phyloP scores from a whole-genome alignment of 2,888 invertebrate genomes.

The Hypselothyrea guttata region DNA sequence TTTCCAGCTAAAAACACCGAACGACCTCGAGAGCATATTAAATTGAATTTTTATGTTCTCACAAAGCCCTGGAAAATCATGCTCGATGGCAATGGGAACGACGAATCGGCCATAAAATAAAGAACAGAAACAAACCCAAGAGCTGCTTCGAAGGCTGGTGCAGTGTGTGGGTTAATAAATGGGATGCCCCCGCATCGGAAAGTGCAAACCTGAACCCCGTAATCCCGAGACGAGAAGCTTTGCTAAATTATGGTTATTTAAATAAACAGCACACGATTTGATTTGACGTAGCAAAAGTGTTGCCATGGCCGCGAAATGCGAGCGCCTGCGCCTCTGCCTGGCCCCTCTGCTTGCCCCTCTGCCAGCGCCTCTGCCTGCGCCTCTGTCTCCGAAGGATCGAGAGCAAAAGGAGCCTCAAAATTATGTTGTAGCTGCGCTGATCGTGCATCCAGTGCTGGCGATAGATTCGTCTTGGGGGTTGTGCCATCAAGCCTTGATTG shows the following conservation, averaged over 20 bases:
- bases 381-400: constrained; percentile 30
- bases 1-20: constrained; percentile 43
- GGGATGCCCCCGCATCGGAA: constrained; percentile 42
- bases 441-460: constrained; percentile 52
- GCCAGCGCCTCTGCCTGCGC: no score
- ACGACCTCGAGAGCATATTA: constrained; percentile 61
- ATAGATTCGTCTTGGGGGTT: constrained; percentile 64
- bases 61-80: constrained; percentile 64
- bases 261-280: constrained; percentile 82
- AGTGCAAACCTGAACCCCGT: neutral
- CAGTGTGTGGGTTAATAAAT: constrained; percentile 74
- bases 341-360: no score
- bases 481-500: constrained; percentile 81
- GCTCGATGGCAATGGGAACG: constrained; percentile 43
- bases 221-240: constrained; percentile 33
- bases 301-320: constrained; percentile 57
- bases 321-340: no score
- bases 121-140: no score
- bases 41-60: constrained; percentile 78
- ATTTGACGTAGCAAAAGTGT: constrained; percentile 74
- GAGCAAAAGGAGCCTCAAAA: constrained; percentile 48
- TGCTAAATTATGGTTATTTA: constrained; percentile 81
- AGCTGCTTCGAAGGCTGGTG: no score
- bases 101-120: constrained; percentile 45
- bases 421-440: constrained; percentile 70